Conservation (phyloP, 2,888 invertebrate species). For the Phyllotreta cruciferae region DNA sequence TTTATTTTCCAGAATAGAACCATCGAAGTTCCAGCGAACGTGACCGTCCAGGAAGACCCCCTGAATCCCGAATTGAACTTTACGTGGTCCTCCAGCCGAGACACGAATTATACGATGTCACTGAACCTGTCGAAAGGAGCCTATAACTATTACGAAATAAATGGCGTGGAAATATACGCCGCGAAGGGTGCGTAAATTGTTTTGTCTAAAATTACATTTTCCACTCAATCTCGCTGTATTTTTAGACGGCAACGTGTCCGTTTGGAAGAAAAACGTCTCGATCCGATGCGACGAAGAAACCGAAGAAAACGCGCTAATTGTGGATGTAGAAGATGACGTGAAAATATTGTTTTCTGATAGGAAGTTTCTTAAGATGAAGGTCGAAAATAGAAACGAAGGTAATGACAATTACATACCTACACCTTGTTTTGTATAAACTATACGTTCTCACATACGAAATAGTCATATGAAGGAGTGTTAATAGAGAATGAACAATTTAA, state of each 20-base stretch:
- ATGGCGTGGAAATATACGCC: conserved; percentile 32
- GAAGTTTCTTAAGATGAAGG: conserved; percentile 27
- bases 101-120: conserved; percentile 36
- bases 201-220: conserved; percentile 8
- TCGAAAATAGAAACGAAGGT: conserved; percentile 10
- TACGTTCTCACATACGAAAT: no score
- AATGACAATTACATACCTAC: not conserved
- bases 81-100: conserved; percentile 36
- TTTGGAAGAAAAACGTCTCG: conserved; percentile 24
- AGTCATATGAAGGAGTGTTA: no score
- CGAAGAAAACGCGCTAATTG: conserved; percentile 11
- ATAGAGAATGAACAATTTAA: no score
- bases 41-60: conserved; percentile 24
- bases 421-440: no score
- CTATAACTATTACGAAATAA: conserved; percentile 26
- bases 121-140: conserved; percentile 26
- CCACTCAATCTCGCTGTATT: conserved; percentile 22
- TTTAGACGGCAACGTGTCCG: conserved; percentile 34
- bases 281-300: conserved; percentile 1
- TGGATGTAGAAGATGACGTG: conserved; percentile 31
- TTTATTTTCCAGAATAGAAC: conserved; percentile 33
- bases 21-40: conserved; percentile 36
- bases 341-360: conserved; percentile 36
- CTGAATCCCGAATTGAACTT: conserved; percentile 31
- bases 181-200: conserved; percentile 33